A percentile compares a stretch with the other conserved stretches of the same genome.
These are phyloP conservation scores for Ictidomys tridecemlineatus DNA, from an alignment of 2,113 vertebrate species.

Conservation along the genomic window DNA sequence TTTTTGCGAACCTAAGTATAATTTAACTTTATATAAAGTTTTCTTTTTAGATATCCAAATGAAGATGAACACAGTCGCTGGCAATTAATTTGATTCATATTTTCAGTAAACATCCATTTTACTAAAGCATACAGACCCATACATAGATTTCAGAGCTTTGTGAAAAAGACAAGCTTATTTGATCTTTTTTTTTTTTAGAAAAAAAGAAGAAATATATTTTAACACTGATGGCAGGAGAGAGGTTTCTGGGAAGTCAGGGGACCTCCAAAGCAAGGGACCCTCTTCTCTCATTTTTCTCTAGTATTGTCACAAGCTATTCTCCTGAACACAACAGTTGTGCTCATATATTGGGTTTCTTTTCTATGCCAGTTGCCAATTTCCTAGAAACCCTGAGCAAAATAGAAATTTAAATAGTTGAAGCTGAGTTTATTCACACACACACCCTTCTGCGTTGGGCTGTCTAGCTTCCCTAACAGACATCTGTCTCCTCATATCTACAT, in stretches of 20 bases:
- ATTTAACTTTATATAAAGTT: neutral
- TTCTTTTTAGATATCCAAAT: neutral
- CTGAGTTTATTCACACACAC: neutral
- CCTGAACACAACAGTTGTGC: too few species aligned
- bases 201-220: neutral
- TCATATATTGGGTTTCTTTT: neutral
- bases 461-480: neutral
- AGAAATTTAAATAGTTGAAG: neutral
- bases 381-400: neutral
- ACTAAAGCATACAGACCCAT: neutral
- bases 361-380: neutral
- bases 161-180: neutral
- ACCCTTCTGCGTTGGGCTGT: neutral
- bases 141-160: neutral
- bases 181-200: too few species aligned
- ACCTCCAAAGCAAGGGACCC: neutral
- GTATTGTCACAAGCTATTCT: too few species aligned
- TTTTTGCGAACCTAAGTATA: neutral
- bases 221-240: neutral
- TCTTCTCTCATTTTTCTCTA: neutral
- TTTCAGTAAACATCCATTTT: neutral
- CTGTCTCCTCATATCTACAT: neutral
- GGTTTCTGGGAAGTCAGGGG: rapidly evolving
- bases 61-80: neutral
- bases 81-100: neutral